These are phyloP conservation scores for Pica pica DNA, from an alignment of 2,113 vertebrate genomes.

Conservation along the genomic window DNA sequence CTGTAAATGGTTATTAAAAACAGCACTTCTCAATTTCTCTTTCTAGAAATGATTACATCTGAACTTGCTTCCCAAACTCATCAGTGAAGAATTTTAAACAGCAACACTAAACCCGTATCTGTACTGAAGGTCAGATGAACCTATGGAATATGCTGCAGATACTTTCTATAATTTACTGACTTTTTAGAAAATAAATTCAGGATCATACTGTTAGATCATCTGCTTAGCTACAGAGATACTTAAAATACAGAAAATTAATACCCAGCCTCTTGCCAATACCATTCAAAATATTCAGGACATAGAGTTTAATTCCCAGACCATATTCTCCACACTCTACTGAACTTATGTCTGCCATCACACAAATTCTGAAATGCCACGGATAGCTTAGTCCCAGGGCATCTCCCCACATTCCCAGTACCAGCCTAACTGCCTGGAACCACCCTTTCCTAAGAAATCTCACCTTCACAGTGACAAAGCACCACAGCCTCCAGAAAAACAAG, in stretches of 20 bases:
- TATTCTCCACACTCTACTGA: neutral
- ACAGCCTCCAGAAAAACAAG: neutral
- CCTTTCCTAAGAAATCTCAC: neutral
- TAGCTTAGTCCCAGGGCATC: neutral
- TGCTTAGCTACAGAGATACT: constrained; percentile 12
- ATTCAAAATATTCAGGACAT: neutral
- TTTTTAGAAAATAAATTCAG: constrained; percentile 7
- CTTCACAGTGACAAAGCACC: neutral
- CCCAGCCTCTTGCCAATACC: neutral
- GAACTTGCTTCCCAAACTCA: constrained; percentile 4
- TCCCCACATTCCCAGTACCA: neutral
- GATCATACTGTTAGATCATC: constrained; percentile 13
- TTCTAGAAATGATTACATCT: constrained; percentile 14
- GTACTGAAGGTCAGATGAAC: constrained; percentile 1
- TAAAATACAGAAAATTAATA: neutral
- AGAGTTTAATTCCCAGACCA: neutral
- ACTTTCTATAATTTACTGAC: neutral
- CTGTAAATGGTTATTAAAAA: constrained; percentile 38
- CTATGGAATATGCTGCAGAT: neutral
- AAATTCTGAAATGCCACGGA: neutral
- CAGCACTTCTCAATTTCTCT: constrained; percentile 6
- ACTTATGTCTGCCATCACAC: neutral
- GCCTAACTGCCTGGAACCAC: neutral
- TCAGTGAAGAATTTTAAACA: constrained; percentile 30
- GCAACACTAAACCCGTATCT: neutral